Evolutionary conservation across 2,797 vertebrate species (phyloP).

Genomic region (Menidia menidia): DNA sequence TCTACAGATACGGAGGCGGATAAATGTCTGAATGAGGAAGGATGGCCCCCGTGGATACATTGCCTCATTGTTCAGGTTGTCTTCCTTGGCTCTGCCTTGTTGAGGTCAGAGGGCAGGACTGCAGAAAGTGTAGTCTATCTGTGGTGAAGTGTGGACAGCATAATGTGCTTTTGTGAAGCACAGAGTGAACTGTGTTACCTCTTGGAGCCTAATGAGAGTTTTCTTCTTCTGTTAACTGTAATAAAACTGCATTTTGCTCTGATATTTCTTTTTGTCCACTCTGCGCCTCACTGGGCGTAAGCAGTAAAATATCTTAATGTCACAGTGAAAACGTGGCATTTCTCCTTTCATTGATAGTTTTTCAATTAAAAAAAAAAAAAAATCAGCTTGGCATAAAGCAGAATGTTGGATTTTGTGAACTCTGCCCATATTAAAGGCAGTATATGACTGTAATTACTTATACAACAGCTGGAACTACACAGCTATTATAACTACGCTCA

Average conservation of each 20-base stretch:
- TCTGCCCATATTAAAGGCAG: slow-evolving; percentile 1
- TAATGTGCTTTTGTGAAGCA: slow-evolving; percentile 90
- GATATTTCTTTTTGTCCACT: slow-evolving; percentile 69
- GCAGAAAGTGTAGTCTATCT: slow-evolving; percentile 82
- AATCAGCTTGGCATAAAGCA: slow-evolving; percentile 83
- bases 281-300: slow-evolving; percentile 46
- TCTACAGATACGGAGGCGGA: neutral
- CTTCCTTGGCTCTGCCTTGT: slow-evolving; percentile 24
- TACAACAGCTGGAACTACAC: neutral
- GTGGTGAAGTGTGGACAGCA: slow-evolving; percentile 89
- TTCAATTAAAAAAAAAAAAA: slow-evolving; percentile 46
- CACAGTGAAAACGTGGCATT: neutral
- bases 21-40: slow-evolving; percentile 20
- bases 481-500: neutral
- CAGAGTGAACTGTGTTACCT: slow-evolving; percentile 86
- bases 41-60: slow-evolving; percentile 3
- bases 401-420: slow-evolving; percentile 79
- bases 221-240: slow-evolving; percentile 79
- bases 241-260: slow-evolving; percentile 60
- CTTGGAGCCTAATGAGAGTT: slow-evolving; percentile 78
- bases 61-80: slow-evolving; percentile 25
- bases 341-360: slow-evolving; percentile 24
- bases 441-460: slow-evolving; percentile 16
- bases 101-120: slow-evolving; percentile 50
- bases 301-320: slow-evolving; percentile 8